A percentile compares a stretch with the other conserved stretches of the same genome.
These are phyloP conservation scores for Penaeus chinensis DNA, from an alignment of 1,140 invertebrate genomes.

Conservation along the genomic window DNA sequence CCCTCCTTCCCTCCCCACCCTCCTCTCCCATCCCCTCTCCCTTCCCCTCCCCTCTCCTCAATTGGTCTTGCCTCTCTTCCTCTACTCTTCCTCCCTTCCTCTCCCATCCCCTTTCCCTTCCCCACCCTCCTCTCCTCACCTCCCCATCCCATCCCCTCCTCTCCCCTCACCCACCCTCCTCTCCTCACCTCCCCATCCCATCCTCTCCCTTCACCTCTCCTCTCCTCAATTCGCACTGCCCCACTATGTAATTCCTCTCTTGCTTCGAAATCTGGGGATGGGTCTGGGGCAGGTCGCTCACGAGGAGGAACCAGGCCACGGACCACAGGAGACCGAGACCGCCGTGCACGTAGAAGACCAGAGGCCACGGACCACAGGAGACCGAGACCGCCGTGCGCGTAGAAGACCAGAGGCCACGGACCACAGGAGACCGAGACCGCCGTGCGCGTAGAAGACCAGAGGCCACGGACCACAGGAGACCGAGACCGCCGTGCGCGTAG, in stretches of 20 bases:
- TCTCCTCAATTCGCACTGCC: not conserved
- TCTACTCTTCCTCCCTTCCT: too few relatives aligned
- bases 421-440: constrained; percentile 78
- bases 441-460: constrained; percentile 68
- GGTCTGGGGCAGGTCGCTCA: constrained; percentile 84
- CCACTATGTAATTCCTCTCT: constrained; percentile 73
- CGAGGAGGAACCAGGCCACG: constrained; percentile 83
- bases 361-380: constrained; percentile 78
- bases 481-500: constrained; percentile 65
- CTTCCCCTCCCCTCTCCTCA: too few relatives aligned
- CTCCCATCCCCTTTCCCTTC: too few relatives aligned
- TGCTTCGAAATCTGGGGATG: constrained; percentile 86
- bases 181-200: too few relatives aligned
- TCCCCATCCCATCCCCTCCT: too few relatives aligned
- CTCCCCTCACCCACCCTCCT: too few relatives aligned
- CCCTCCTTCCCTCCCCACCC: too few relatives aligned
- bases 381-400: constrained; percentile 67
- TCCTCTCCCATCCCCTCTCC: too few relatives aligned
- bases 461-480: constrained; percentile 82
- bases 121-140: too few relatives aligned
- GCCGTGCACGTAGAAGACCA: constrained; percentile 35
- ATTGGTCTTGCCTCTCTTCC: too few relatives aligned
- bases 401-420: constrained; percentile 76
- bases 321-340: constrained; percentile 81
- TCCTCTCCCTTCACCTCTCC: not conserved